phyloP scores from a whole-genome alignment of 2,888 invertebrate species.

The Drosophila kambysellisi region DNA sequence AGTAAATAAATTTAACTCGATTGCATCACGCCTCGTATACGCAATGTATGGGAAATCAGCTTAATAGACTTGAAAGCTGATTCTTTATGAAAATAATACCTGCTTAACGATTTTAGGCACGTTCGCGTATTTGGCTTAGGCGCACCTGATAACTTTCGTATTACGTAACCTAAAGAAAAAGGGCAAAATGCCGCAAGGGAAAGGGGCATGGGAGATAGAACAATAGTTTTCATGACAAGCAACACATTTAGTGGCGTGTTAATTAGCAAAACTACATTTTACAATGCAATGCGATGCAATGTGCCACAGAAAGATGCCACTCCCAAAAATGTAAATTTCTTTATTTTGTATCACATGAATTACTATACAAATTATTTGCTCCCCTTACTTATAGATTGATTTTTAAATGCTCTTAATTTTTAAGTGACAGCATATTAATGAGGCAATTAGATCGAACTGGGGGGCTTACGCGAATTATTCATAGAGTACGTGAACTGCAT shows the following conservation, averaged over 20 bases:
- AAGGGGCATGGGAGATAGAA: background rate
- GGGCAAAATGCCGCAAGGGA: background rate
- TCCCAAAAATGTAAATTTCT: background rate
- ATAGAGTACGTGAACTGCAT: conserved; percentile 19
- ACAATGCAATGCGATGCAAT: conserved; percentile 3
- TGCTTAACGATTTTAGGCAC: conserved; percentile 27
- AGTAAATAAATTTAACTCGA: conserved; percentile 25
- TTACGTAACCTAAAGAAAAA: conserved; percentile 23
- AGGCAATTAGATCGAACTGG: conserved; percentile 5
- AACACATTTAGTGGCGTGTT: conserved; percentile 8
- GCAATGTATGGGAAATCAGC: conserved; percentile 34
- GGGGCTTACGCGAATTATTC: conserved; percentile 2
- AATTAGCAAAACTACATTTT: conserved; percentile 4
- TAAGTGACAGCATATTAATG: conserved; percentile 13
- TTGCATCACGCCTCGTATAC: conserved; percentile 46
- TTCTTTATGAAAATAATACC: conserved; percentile 12
- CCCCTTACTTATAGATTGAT: background rate
- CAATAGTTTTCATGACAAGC: background rate
- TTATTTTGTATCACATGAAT: background rate
- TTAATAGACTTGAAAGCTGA: conserved; percentile 8
- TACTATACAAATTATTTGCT: background rate
- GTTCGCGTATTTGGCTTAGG: conserved; percentile 8
- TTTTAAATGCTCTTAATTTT: background rate
- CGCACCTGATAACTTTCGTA: conserved; percentile 4
- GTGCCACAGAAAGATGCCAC: background rate